Evolutionary conservation across 2,888 invertebrate genomes (phyloP), one percentile per base, ranked within the genome.

Genomic region (Platerodrilus igneus): DNA sequence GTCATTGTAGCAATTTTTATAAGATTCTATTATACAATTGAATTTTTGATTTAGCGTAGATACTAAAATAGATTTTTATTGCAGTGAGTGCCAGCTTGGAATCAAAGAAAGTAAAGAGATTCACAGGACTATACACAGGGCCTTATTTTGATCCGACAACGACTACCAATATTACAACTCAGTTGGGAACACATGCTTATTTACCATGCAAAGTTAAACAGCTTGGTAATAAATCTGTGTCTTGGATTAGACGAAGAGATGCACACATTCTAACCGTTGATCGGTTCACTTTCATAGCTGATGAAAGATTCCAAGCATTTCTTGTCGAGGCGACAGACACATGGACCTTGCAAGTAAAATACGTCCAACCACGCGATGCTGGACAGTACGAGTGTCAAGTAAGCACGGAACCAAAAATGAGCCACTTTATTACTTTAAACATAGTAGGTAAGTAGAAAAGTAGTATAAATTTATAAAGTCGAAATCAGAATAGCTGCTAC

Each of bases 331-430:
- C 83, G 41, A 80, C 85, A 35, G 88, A 90, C 67, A 89, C 89
- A 48, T 92, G 92, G 92, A 90, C 89, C 16, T 72, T 93, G 47
- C 89, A 90, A 76, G 84, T 86, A 56, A 90, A 89, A 71, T 91
- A 88, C 73, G 89, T 90, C 51, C 89, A 91, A 69, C 79, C 84
- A 47, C 78, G 87, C 54, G 92, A 92, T 70, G 87, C 86, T 52
- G 92, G 92, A 51, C 78, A 86, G 60, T 92, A 92, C 72, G 91
- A 92, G 76, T 92, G 91, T 69, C 92, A 92, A 78, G 88, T 92
- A 58, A 89, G 89, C 70, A 91, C 90, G 48, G 91, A 90, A 69
- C 91, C 91, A 59, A 92, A 92, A 75, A 87, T 89, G 77, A 90
- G 90, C 70, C 88, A 89, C 69, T 85, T 88, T 71, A 86, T 91